A percentile compares a stretch with the other conserved stretches of the same genome.
These are phyloP conservation scores for Columbina picui DNA, from an alignment of 2,113 vertebrate species.

Conservation along the genomic window DNA sequence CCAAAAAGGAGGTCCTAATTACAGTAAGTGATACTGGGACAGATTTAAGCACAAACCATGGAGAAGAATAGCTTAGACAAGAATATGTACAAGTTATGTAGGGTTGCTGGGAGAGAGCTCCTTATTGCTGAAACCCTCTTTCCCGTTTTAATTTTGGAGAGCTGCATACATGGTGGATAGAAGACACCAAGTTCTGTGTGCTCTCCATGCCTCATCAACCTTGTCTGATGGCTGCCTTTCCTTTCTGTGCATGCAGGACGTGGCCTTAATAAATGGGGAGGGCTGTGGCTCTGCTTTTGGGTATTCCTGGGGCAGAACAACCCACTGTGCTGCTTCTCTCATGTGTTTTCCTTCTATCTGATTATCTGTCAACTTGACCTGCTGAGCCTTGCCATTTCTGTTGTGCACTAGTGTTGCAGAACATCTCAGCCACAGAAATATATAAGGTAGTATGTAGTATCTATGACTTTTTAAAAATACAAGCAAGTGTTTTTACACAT, in stretches of 20 bases:
- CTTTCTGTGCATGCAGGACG: not conserved
- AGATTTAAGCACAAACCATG: not conserved
- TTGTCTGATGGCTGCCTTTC: not conserved
- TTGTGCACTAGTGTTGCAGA: not conserved
- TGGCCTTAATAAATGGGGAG: fast-evolving
- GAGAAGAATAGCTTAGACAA: not conserved
- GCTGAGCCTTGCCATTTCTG: not conserved
- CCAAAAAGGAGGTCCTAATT: not conserved
- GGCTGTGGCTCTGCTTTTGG: not conserved
- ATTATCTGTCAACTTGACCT: not conserved
- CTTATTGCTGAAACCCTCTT: not conserved
- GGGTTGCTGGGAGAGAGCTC: not conserved
- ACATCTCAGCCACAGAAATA: not conserved
- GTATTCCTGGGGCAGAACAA: not conserved
- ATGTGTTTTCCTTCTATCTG: not conserved
- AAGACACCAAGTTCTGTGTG: not conserved
- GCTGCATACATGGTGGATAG: not conserved
- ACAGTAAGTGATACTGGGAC: not conserved
- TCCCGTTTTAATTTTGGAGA: not conserved
- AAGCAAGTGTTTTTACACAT: not conserved
- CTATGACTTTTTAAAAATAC: not conserved
- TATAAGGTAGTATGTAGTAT: not conserved
- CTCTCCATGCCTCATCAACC: not conserved
- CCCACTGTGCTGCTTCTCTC: not conserved
- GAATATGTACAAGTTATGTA: not conserved